A percentile compares a stretch with the other conserved stretches of the same genome.
Conservation (phyloP, 2,113 vertebrate species). For the chimpanzee (Pan troglodytes) region NHGRI_mPanTro3-v2.1_pri NC_072411.2:142599001-142599500, state of each 20-base stretch:
- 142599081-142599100: accelerated
- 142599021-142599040: accelerated
- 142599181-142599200: background rate
- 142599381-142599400: background rate
- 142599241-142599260: background rate
- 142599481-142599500: background rate
- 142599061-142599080: background rate
- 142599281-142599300: background rate
- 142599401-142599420: background rate
- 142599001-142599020: accelerated
- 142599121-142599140: accelerated
- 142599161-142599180: accelerated
- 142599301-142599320: background rate
- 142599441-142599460: background rate
- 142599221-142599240: background rate
- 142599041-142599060: background rate
- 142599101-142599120: accelerated
- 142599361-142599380: background rate
- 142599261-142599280: background rate
- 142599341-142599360: background rate
- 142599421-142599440: background rate
- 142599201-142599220: background rate
- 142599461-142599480: background rate
- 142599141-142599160: accelerated
- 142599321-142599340: background rate